Base-by-base conservation (phyloP, 2,888 invertebrate species). In the Spodoptera exigua region DNA sequence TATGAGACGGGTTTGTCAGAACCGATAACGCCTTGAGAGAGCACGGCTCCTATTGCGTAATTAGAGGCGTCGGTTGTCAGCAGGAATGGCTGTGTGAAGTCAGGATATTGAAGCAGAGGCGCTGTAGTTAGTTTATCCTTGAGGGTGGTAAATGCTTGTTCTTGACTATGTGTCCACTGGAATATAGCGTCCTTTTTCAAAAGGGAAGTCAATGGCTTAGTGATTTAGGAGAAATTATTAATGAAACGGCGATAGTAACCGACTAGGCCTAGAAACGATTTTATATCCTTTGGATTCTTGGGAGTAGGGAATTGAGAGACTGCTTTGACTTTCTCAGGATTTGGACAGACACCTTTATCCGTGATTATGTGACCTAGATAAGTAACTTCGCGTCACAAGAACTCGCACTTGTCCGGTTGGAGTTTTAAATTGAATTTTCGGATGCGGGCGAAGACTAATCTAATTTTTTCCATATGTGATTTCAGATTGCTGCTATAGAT, bases 311-410 rank as follows among this genome's bases (percentile, higher is more conserved):
- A 40, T 40, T n/a, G n/a, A n/a, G n/a, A n/a, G n/a, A n/a, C n/a
- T n/a, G n/a, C n/a, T n/a, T n/a, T n/a, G n/a, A n/a, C 40, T 14
- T 35, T 53, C 9, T 54, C 54, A 18, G 49, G 49, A 43, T 49
- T 35, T 12, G 56, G 48, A 10, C 62, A 72, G 9, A 79, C 65
- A 18, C 76, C 80, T 9, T 80, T 76, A 10, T 67, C 63, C 10
- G 77, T 74, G 13, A 85, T 78, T n/a, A 80, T 68, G 41, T 80
- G 83, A 2, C 85, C 83, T 13, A 85, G 53, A 59, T 74, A 85
- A 11, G 67, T 67, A 5, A 85, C 76, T 72, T 80, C 76, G 5
- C 16, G 14, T 14, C 40, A 16, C 16, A 40, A 40, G 16, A 40
- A 72, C 57, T 40, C 40, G 16, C 40, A 40, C 40, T 80, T 80